A percentile compares a stretch with the other conserved stretches of the same genome.
These are phyloP conservation scores for Thinocorus orbignyianus DNA, from an alignment of 2,113 vertebrate species.

Conservation along the genomic window DNA sequence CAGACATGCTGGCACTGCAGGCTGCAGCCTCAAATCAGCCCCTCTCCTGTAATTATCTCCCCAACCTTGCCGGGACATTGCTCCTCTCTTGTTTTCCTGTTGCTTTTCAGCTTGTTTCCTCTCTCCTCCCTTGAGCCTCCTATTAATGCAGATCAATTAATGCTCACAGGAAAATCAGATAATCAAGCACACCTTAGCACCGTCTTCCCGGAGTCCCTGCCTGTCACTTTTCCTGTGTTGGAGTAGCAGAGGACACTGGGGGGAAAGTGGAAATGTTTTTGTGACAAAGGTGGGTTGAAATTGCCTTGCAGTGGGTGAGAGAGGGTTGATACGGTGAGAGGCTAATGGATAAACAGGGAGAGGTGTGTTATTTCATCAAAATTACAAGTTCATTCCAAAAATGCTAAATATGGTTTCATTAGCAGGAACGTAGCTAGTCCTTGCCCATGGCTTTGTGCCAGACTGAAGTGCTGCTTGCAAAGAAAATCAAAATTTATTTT, in stretches of 20 bases:
- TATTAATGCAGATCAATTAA: not conserved
- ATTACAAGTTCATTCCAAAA: not conserved
- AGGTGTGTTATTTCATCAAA: not conserved
- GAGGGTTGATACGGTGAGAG: not conserved
- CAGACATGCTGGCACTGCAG: not conserved
- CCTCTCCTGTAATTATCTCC: not conserved
- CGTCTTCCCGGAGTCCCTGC: rapidly evolving
- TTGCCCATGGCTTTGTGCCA: not conserved
- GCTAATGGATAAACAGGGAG: not conserved
- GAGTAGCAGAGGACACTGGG: not conserved
- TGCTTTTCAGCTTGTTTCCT: not conserved
- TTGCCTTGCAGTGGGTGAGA: not conserved
- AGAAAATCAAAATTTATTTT: not conserved
- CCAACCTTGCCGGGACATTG: not conserved
- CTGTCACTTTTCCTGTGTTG: rapidly evolving
- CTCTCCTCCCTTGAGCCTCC: not conserved
- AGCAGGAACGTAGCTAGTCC: not conserved
- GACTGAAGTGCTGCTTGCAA: not conserved
- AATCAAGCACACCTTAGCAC: not conserved
- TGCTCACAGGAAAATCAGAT: not conserved
- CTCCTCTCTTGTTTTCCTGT: not conserved
- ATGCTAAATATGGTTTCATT: not conserved
- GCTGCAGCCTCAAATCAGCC: not conserved
- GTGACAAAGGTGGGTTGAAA: not conserved
- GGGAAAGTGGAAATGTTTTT: not conserved